A percentile compares a stretch with the other conserved stretches of the same genome.
Conservation (phyloP, 2,888 invertebrate genomes). For the Drosophila borborema region DNA sequence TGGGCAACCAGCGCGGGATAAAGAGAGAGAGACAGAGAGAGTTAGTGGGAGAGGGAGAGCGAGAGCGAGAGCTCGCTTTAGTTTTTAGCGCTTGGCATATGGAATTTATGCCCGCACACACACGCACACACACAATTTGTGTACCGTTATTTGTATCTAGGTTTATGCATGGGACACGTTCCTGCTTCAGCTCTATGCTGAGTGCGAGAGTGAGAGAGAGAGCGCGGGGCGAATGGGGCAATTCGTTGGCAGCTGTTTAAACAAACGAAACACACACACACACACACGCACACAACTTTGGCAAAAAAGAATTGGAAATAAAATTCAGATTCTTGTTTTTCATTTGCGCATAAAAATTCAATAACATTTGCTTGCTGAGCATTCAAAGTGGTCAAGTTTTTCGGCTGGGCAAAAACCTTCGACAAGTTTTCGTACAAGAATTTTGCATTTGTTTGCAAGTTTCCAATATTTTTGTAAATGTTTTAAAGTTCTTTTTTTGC, state of each 20-base stretch:
- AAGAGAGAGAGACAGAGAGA: background rate
- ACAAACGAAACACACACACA: slow-evolving; percentile 46
- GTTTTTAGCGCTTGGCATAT: slow-evolving; percentile 68
- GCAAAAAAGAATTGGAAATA: slow-evolving; percentile 24
- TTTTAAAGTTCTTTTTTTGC: background rate
- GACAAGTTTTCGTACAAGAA: slow-evolving; percentile 28
- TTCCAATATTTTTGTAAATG: slow-evolving; percentile 49
- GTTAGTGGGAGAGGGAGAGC: background rate
- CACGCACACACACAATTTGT: slow-evolving; percentile 37
- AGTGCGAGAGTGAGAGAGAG: background rate
- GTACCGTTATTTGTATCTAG: slow-evolving; percentile 57
- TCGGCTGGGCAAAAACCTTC: slow-evolving; percentile 47
- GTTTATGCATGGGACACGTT: slow-evolving; percentile 62
- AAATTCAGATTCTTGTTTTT: slow-evolving; percentile 2
- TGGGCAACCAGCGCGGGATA: background rate
- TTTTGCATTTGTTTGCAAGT: slow-evolving; percentile 36
- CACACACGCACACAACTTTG: slow-evolving; percentile 8
- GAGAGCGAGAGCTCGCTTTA: slow-evolving; percentile 28
- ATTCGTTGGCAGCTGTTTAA: slow-evolving; percentile 71
- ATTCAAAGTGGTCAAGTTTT: slow-evolving; percentile 17
- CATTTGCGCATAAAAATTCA: slow-evolving; percentile 65
- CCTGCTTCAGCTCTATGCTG: background rate
- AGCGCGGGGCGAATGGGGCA: slow-evolving; percentile 9
- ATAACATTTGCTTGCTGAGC: slow-evolving; percentile 69
- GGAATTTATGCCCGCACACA: slow-evolving; percentile 61